Evolutionary conservation across 1,140 invertebrate genomes (phyloP).

Genomic region (Orchestia grillus): DNA sequence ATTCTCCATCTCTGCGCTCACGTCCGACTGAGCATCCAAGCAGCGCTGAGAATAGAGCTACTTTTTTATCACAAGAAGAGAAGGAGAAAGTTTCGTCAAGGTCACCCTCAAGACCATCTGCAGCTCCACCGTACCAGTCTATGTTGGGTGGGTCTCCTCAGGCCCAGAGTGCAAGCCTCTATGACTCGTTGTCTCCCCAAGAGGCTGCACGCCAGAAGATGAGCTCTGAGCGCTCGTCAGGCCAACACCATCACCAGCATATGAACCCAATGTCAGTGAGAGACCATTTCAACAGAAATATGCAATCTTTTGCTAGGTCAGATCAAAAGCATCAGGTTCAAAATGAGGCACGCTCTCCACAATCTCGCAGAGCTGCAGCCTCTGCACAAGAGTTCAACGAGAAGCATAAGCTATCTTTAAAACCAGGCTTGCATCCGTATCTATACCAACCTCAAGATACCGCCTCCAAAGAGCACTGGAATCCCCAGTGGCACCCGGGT

Average conservation of each 20-base stretch:
- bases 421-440: not conserved
- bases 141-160: not conserved
- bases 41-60: not conserved
- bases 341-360: not conserved
- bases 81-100: not conserved
- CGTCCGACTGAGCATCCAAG: not conserved
- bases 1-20: not conserved
- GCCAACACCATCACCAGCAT: not conserved
- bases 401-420: not conserved
- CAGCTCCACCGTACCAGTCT: not conserved
- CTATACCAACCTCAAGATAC: not conserved
- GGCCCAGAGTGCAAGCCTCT: not conserved
- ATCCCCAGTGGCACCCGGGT: not conserved
- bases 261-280: not conserved
- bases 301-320: not conserved
- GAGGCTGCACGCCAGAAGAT: not conserved
- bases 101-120: not conserved
- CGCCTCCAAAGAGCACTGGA: not conserved
- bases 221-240: not conserved
- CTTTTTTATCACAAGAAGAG: not conserved
- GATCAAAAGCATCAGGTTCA: not conserved
- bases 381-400: not conserved
- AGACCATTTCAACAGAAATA: not conserved
- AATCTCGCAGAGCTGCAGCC: not conserved
- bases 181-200: not conserved